Conservation (phyloP, 2,113 vertebrate genomes). For the Ariopsis seemanni region DNA sequence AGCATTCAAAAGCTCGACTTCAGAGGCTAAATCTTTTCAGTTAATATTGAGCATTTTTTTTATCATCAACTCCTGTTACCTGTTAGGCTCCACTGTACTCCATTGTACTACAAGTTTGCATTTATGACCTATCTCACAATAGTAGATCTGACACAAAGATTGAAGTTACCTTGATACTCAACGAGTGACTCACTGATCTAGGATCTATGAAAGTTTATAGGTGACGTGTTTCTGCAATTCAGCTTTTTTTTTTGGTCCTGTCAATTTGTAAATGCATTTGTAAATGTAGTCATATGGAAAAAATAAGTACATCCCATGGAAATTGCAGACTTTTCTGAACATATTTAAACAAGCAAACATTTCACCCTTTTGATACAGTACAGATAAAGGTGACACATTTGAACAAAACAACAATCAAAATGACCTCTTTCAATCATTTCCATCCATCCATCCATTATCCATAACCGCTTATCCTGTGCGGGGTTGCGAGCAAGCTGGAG, state of each 20-base stretch:
- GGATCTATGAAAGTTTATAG: background rate
- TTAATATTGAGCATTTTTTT: background rate
- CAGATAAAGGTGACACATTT: too few species aligned
- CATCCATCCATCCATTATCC: too few species aligned
- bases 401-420: too few species aligned
- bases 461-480: too few species aligned
- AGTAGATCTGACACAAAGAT: background rate
- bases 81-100: background rate
- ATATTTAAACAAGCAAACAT: too few species aligned
- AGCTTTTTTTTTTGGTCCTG: background rate
- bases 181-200: background rate
- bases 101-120: background rate
- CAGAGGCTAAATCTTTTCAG: background rate
- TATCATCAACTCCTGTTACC: background rate
- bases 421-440: too few species aligned
- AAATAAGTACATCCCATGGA: too few species aligned
- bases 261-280: background rate
- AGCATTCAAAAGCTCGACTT: slow-evolving; percentile 4
- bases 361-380: too few species aligned
- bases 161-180: background rate
- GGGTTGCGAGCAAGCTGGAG: too few species aligned
- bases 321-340: too few species aligned
- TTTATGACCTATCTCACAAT: background rate
- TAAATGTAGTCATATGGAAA: background rate
- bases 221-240: background rate